Conservation (phyloP, 2,113 vertebrate species). For the Craseonycteris thonglongyai region DNA sequence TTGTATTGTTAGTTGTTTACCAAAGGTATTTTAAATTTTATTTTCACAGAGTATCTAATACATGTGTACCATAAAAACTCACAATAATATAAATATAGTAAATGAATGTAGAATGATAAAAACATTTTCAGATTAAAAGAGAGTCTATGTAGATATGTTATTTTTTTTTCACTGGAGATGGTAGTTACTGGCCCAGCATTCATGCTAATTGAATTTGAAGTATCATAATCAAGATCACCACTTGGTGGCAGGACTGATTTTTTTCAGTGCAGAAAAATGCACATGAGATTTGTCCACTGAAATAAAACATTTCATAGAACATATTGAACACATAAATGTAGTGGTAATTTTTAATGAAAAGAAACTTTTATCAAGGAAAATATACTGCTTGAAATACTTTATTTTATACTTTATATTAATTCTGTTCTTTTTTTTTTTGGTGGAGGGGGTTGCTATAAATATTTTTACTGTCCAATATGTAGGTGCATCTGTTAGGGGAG, state of each 20-base stretch:
- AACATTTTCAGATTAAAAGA: not conserved
- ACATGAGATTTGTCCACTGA: not conserved
- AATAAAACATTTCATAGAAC: not conserved
- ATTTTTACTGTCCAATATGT: not conserved
- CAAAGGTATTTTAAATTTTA: conserved; percentile 29
- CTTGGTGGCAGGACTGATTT: not conserved
- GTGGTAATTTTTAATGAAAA: not conserved
- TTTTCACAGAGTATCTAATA: conserved; percentile 3
- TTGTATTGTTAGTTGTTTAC: conserved; percentile 12
- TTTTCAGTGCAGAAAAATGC: not conserved
- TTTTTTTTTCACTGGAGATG: not conserved
- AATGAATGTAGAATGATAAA: conserved; percentile 6
- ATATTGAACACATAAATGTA: not conserved
- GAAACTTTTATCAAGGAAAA: not conserved
- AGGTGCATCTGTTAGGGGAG: not conserved
- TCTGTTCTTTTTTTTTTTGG: not conserved
- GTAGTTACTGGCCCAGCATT: not conserved
- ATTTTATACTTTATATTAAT: not conserved
- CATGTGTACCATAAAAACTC: not conserved
- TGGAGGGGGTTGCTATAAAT: not conserved
- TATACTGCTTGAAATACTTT: not conserved
- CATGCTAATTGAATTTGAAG: not conserved
- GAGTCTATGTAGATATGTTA: not conserved
- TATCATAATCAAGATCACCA: not conserved
- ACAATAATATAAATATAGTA: conserved; percentile 3